A percentile compares a stretch with the other conserved stretches of the same genome.
phyloP scores from a whole-genome alignment of 2,797 vertebrate species.

The Microcaecilia unicolor region DNA sequence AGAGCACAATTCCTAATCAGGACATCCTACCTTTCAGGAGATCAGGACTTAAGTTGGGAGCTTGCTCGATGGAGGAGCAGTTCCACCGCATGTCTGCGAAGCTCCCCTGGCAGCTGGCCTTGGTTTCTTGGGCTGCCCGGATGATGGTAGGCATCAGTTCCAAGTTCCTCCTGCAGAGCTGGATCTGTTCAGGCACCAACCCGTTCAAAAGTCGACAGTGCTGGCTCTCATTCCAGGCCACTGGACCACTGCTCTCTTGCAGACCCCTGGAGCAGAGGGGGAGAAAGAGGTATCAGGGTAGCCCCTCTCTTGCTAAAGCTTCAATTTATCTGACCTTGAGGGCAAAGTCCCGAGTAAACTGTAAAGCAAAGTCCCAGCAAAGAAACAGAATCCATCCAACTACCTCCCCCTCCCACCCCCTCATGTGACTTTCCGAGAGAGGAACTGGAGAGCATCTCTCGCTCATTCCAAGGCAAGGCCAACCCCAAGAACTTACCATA shows the following conservation, averaged over 20 bases:
- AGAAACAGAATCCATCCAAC: no score
- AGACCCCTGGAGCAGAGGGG: slow-evolving; percentile 36
- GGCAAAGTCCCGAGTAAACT: no score
- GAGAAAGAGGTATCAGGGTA: no score
- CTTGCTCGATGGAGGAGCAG: slow-evolving; percentile 50
- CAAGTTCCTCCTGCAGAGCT: slow-evolving; percentile 55
- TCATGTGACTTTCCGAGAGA: no score
- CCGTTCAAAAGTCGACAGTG: slow-evolving; percentile 47
- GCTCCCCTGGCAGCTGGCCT: slow-evolving; percentile 40
- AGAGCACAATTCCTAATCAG: no score
- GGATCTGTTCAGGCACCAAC: slow-evolving; percentile 45
- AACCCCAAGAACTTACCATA: no score
- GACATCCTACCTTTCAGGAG: slow-evolving; percentile 48
- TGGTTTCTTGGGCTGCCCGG: slow-evolving; percentile 40
- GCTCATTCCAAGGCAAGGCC: no score
- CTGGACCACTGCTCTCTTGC: slow-evolving; percentile 28
- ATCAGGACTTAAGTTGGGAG: slow-evolving; percentile 51
- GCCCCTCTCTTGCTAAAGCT: no score
- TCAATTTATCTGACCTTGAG: no score
- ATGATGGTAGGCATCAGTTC: slow-evolving; percentile 58
- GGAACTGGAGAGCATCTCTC: no score
- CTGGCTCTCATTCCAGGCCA: slow-evolving; percentile 56
- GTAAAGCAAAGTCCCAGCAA: no score
- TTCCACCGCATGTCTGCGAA: slow-evolving; percentile 62
- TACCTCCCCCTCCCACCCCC: no score